Evolutionary conservation across 1,140 invertebrate species (phyloP).

Genomic region (Drosophila kepulauana): DNA sequence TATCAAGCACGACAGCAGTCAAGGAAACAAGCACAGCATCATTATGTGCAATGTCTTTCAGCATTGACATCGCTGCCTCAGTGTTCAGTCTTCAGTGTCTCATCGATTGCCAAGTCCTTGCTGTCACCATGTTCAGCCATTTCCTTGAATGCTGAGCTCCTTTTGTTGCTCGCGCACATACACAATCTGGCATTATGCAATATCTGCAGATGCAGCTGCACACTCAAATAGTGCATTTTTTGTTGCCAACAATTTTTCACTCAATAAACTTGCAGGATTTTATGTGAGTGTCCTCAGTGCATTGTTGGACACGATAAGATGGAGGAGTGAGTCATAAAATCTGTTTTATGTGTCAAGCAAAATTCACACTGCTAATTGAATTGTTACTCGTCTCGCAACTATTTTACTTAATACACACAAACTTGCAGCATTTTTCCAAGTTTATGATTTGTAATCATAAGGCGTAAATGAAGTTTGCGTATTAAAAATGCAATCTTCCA

Average conservation of each 20-base stretch:
- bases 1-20: neutral
- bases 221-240: constrained; percentile 48
- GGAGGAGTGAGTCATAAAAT: constrained; percentile 61
- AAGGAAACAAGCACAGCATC: neutral
- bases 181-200: constrained; percentile 38
- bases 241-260: constrained; percentile 63
- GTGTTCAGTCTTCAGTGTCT: neutral
- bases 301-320: constrained; percentile 26
- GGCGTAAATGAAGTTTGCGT: neutral
- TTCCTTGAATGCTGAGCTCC: neutral
- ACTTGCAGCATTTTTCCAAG: constrained; percentile 7
- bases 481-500: too few relatives aligned
- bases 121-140: constrained; percentile 4
- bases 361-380: constrained; percentile 68
- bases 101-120: neutral
- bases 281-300: constrained; percentile 37
- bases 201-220: constrained; percentile 40
- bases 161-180: constrained; percentile 3
- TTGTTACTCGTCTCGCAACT: constrained; percentile 37
- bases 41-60: constrained; percentile 5
- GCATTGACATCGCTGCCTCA: neutral
- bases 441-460: neutral
- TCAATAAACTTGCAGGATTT: constrained; percentile 66
- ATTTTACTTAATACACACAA: neutral
- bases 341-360: constrained; percentile 57